Conservation (phyloP, 1,140 invertebrate genomes). For the Trichonephila clavata region DNA sequence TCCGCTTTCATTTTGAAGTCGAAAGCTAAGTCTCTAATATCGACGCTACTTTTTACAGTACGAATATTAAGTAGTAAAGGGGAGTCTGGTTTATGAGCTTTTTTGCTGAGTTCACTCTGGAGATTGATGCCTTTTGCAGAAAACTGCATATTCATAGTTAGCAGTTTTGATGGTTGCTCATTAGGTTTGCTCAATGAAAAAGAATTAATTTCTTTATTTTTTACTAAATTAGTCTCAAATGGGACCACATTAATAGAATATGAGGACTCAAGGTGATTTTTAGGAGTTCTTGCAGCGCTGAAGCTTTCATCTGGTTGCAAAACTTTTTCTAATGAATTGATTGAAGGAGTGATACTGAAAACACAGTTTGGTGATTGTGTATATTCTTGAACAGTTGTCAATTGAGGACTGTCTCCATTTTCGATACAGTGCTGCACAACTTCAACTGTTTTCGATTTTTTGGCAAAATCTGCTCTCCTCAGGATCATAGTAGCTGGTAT, state of each 20-base stretch:
- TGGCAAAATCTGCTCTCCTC: background rate
- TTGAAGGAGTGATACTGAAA: background rate
- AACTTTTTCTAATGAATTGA: background rate
- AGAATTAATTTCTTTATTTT: background rate
- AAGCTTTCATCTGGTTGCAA: background rate
- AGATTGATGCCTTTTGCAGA: too few species aligned
- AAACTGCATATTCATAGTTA: too few species aligned
- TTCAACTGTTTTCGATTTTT: background rate
- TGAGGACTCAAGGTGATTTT: background rate
- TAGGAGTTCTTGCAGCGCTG: background rate
- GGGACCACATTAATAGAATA: background rate
- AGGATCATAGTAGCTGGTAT: background rate
- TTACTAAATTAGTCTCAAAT: too few species aligned
- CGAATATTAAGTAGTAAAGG: background rate
- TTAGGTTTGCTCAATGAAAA: background rate
- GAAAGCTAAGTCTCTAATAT: background rate
- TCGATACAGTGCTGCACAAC: background rate
- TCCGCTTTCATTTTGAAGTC: background rate
- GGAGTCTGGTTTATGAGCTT: too few species aligned
- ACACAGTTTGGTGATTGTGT: background rate
- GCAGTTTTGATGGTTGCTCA: background rate
- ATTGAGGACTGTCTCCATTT: background rate
- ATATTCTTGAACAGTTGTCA: background rate
- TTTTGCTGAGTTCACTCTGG: too few species aligned
- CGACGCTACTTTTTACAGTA: background rate